Evolutionary conservation across 2,797 vertebrate genomes (phyloP), one percentile per base, ranked within the genome.

Genomic region (Clamator glandarius): DNA sequence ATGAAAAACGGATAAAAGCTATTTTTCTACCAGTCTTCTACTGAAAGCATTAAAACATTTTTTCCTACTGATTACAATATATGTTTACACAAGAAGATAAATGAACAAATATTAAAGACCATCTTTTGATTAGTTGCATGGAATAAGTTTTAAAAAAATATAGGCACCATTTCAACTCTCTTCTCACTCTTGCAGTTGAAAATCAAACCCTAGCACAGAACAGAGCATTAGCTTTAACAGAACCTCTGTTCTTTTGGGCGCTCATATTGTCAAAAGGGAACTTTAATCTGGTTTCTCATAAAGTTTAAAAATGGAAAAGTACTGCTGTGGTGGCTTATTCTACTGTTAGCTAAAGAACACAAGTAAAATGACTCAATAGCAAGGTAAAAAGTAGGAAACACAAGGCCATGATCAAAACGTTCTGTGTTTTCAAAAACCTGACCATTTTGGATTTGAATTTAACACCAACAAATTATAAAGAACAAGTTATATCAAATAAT

Each of bases 1-100:
- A 92, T 61, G 73, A 96, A 95, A 96, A 95, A 97, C 39, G 92
- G 90, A 84, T 64, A 87, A 94, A 62, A 96, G 67, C 75, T 95
- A 54, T 42, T 90, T 92, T 92, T 89, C 84, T 89, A 90, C 84
- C 79, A 92, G 41, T 41, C 64, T 87, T 94, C 70, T 84, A 92
- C 31, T 61, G 73, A 95, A 95, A 89, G 29, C 57, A 89, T 89
- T 75, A 68, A 82, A 92, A 80, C 59, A 86, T 79, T 92, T 26
- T 76, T 90, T 89, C 92, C 87, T 74, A 79, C 29, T 19, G 52
- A 87, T 83, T 46, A 86, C 39, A 87, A 76, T 58, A 62, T 41
- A 87, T 24, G 23, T 8, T 92, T 66, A 82, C 11, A 28, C 23
- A 82, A 59, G 28, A 90, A 93, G 84, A 90, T 24, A 89, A 84